phyloP scores from a whole-genome alignment of 1,140 invertebrate genomes.

The Neodiprion lecontei region DNA sequence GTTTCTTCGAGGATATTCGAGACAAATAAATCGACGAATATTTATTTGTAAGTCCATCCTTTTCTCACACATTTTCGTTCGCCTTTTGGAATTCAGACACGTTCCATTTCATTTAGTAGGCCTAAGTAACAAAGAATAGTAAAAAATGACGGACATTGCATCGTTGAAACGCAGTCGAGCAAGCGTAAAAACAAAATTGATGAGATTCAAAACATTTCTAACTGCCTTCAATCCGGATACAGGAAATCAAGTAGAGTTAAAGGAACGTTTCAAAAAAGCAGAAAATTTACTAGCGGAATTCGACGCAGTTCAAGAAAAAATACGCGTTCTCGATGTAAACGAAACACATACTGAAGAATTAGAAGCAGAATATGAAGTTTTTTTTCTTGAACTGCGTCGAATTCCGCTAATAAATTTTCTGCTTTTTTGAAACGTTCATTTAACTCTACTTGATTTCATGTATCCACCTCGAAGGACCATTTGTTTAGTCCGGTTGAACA shows the following conservation, averaged over 20 bases:
- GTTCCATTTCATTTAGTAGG: not conserved
- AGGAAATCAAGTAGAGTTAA: conserved; percentile 15
- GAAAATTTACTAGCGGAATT: no score
- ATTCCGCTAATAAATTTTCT: no score
- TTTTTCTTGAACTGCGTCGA: not conserved
- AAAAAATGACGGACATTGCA: conserved; percentile 1
- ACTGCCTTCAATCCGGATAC: not conserved
- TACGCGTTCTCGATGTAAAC: not conserved
- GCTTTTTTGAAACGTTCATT: no score
- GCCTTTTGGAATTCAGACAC: conserved; percentile 8
- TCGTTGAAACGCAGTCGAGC: conserved; percentile 1
- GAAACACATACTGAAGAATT: conserved; percentile 6
- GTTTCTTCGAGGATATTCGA: no score
- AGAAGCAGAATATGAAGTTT: not conserved
- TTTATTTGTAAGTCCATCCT: conserved; percentile 12
- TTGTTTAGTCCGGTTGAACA: no score
- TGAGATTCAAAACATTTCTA: conserved; percentile 10
- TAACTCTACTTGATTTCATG: no score
- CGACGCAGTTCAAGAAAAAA: conserved; percentile 8
- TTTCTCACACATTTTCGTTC: conserved; percentile 2
- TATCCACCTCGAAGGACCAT: no score
- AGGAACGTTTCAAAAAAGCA: no score
- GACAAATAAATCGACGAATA: no score
- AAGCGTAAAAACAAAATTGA: conserved; percentile 17
- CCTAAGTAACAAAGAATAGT: not conserved